Conservation (phyloP, 2,888 invertebrate species). For the Carcina quercana region DNA sequence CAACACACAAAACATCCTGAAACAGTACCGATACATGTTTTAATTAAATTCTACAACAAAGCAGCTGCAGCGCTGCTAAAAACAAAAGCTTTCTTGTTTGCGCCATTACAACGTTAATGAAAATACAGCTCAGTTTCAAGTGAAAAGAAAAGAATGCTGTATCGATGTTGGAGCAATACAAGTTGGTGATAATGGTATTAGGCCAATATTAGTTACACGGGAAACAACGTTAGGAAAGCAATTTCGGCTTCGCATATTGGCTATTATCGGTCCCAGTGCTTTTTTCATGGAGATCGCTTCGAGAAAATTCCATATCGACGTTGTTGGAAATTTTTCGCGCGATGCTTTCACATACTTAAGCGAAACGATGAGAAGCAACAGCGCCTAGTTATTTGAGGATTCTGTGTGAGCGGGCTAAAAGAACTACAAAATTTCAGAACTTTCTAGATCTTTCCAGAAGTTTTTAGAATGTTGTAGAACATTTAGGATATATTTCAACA, state of each 20-base stretch:
- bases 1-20: too few relatives aligned
- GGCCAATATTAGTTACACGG: constrained; percentile 57
- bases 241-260: constrained; percentile 71
- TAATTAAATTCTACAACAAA: constrained; percentile 8
- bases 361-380: too few relatives aligned
- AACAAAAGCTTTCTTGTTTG: constrained; percentile 4
- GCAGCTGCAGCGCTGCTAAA: not conserved
- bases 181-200: constrained; percentile 57
- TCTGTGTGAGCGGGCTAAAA: too few relatives aligned
- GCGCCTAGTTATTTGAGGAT: too few relatives aligned
- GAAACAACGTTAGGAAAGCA: constrained; percentile 68
- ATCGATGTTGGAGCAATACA: constrained; percentile 30
- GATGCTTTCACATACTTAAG: too few relatives aligned
- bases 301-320: too few relatives aligned
- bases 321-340: too few relatives aligned
- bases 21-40: too few relatives aligned
- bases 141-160: constrained; percentile 26
- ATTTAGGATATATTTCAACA: too few relatives aligned
- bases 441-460: too few relatives aligned
- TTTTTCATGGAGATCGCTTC: constrained; percentile 15
- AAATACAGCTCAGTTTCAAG: constrained; percentile 10
- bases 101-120: constrained; percentile 12
- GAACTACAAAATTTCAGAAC: too few relatives aligned
- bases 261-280: constrained; percentile 48
- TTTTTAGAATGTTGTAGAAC: too few relatives aligned